Evolutionary conservation across 2,113 vertebrate species (phyloP), one percentile per base, ranked within the genome.

Genomic region (Ondatra zibethicus): DNA sequence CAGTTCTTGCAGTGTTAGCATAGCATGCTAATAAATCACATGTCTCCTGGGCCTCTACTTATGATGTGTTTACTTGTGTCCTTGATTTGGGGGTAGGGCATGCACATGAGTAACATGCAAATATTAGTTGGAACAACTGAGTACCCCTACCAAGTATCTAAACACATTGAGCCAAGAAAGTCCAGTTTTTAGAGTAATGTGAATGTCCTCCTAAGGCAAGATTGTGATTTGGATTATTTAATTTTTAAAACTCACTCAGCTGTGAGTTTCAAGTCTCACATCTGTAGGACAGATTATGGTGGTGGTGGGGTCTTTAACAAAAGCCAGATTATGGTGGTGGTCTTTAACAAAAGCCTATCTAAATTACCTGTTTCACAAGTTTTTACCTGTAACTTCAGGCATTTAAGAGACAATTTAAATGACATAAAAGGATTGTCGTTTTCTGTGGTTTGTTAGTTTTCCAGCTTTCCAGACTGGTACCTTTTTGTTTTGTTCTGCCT

Each of bases 371-470:
- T 63, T 68, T 13, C 0, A 16, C 12, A 63, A 23, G 88, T 66
- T 94, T 66, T 95, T 96, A 21, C 55, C 61, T 96, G 33, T n/a
- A 95, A 78, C 16, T 78, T 86, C 9, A 58, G 21, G 36, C 89
- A 36, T 88, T 93, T 94, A 68, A 88, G 77, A 78, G 39, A 77
- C 25, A 91, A 84, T 21, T 45, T 90, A 88, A 75, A 14, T 80
- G 63, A 80, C 3, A 4, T 73, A 45, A 50, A 92, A 76, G 42
- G 95, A 66, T 82, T 84, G 52, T 1, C 31, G 45, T 85, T 89
- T 36, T 95, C 6, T 61, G 4, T 50, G 90, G 31, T 72, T 39
- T 61, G 85, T 92, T 33, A 13, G 21, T 75, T 52, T 91, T 87
- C 73, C 45, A 68, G 6, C 89, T 87, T 92, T 82, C 19, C 16